Evolutionary conservation across 35 echinoderm and acorn worm species (phyloP).

Genomic region (Ophiothrix spiculata): DNA sequence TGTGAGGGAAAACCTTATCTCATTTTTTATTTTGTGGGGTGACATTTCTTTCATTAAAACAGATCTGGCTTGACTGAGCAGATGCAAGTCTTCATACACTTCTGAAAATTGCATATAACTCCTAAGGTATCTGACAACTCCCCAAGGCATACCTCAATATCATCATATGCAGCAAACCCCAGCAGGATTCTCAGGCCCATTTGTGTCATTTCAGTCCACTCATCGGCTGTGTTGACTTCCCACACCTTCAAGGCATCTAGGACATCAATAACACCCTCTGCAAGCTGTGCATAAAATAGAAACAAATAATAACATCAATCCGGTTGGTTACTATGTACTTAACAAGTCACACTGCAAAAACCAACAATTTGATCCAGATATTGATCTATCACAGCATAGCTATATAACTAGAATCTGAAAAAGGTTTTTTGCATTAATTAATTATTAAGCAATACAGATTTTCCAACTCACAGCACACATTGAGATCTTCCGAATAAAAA

Average conservation of each 20-base stretch:
- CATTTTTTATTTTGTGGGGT: too few relatives aligned
- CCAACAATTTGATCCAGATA: not conserved
- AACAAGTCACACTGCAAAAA: too few relatives aligned
- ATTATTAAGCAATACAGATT: too few relatives aligned
- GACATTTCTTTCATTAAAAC: too few relatives aligned
- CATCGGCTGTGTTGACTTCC: constrained; percentile 43
- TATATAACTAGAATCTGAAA: not conserved
- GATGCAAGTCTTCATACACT: too few relatives aligned
- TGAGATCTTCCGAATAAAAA: too few relatives aligned
- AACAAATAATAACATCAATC: not conserved
- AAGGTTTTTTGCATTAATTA: not conserved
- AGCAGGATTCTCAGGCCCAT: constrained; percentile 71
- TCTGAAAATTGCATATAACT: too few relatives aligned
- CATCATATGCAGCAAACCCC: constrained; percentile 59
- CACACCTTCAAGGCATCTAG: constrained; percentile 73
- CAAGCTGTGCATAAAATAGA: constrained; percentile 43
- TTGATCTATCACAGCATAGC: not conserved
- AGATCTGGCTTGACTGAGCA: too few relatives aligned
- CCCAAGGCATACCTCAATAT: constrained; percentile 87
- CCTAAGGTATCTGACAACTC: too few relatives aligned
- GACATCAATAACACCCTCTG: constrained; percentile 59
- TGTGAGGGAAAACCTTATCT: too few relatives aligned
- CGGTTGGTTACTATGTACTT: too few relatives aligned
- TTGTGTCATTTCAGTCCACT: constrained; percentile 87
- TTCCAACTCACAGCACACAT: too few relatives aligned